Percentiles rank a stretch among this genome's conserved stretches.
Evolutionary conservation across 1,140 invertebrate species (phyloP).

Genomic region (Mesaphorura yosii): DNA sequence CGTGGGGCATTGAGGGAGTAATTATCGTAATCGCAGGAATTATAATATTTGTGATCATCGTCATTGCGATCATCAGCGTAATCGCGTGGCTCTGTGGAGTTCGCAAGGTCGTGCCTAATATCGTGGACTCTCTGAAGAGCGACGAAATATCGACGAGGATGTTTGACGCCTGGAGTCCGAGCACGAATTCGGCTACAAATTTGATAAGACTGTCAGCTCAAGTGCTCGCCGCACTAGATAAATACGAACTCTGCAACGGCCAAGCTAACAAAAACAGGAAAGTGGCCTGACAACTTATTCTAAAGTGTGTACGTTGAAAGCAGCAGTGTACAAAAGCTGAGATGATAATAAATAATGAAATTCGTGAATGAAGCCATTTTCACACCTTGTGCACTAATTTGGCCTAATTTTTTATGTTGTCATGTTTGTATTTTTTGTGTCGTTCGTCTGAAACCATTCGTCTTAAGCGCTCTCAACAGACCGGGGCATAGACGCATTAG

Average conservation of each 20-base stretch:
- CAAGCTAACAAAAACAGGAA: not conserved
- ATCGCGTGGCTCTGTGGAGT: constrained; percentile 27
- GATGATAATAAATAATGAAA: too few relatives aligned
- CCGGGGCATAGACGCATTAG: too few relatives aligned
- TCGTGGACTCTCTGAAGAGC: constrained; percentile 1
- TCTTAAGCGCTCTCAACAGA: too few relatives aligned
- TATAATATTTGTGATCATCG: constrained; percentile 29
- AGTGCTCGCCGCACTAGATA: constrained; percentile 3
- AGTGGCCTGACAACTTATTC: not conserved
- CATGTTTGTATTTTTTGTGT: too few relatives aligned
- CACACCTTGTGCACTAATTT: too few relatives aligned
- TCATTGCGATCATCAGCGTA: constrained; percentile 26
- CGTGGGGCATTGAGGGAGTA: constrained; percentile 32
- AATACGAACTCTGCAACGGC: constrained; percentile 2
- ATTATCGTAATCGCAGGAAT: constrained; percentile 29
- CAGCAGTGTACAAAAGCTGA: not conserved
- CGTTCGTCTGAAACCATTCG: too few relatives aligned
- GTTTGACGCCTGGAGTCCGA: not conserved
- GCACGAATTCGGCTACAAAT: not conserved
- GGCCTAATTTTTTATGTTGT: too few relatives aligned
- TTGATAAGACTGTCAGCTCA: too few relatives aligned
- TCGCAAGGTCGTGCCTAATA: not conserved
- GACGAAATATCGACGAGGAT: not conserved
- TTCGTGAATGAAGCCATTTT: too few relatives aligned
- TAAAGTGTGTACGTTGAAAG: not conserved